Evolutionary conservation across 2,888 invertebrate genomes (phyloP).

Genomic region (Acrocera orbiculus): DNA sequence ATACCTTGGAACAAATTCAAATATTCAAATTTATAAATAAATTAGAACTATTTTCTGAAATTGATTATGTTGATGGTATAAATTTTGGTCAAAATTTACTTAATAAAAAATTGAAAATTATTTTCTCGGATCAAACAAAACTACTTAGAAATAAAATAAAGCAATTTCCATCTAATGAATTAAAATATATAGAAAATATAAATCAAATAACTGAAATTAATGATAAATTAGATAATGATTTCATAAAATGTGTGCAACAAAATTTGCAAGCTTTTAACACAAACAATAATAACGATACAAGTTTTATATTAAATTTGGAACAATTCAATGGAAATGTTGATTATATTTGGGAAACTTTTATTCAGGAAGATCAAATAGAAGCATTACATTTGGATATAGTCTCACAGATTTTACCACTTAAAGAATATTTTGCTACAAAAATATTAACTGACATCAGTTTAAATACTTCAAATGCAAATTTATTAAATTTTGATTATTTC

Average conservation of each 20-base stretch:
- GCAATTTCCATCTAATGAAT: no score
- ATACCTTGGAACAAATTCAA: conserved; percentile 10
- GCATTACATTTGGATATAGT: no score
- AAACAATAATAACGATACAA: no score
- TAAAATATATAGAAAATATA: no score
- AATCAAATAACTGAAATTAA: no score
- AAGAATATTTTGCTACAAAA: conserved; percentile 13
- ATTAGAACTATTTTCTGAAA: conserved; percentile 16
- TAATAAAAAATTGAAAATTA: conserved; percentile 15
- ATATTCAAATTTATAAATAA: conserved; percentile 15
- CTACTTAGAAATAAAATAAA: conserved; percentile 1
- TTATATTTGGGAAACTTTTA: no score
- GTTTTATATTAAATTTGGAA: no score
- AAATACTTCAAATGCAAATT: neutral
- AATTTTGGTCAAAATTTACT: conserved; percentile 16
- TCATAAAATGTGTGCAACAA: no score
- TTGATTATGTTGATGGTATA: conserved; percentile 23
- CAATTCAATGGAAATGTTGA: no score
- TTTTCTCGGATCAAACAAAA: conserved; percentile 2
- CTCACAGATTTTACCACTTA: conserved; percentile 9
- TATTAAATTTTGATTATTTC: conserved; percentile 2
- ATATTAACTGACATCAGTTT: conserved; percentile 1
- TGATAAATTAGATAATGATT: no score
- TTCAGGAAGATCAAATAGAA: no score
- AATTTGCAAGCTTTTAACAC: no score